These are phyloP conservation scores for Drosophila imparisetae DNA, from an alignment of 2,888 invertebrate genomes.

Conservation along the genomic window DNA sequence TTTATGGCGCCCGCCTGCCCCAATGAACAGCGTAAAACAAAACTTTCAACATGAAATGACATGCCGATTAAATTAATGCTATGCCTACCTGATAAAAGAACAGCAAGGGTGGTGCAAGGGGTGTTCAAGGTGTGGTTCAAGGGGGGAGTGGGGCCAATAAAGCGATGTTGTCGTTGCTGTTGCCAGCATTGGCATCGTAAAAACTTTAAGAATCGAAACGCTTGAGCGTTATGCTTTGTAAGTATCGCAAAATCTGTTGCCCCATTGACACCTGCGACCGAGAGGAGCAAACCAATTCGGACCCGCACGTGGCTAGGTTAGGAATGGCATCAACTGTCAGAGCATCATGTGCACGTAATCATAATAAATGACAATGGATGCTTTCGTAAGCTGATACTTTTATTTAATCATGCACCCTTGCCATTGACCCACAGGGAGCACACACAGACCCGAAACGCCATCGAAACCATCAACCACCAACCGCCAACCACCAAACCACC, in stretches of 20 bases:
- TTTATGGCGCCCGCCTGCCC: slow-evolving; percentile 36
- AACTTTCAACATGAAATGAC: slow-evolving; percentile 73
- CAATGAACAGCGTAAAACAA: slow-evolving; percentile 50
- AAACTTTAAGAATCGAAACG: slow-evolving; percentile 54
- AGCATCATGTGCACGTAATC: slow-evolving; percentile 65
- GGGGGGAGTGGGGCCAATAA: slow-evolving; percentile 19
- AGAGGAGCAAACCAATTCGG: not conserved
- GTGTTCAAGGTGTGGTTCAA: too few species aligned
- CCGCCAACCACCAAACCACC: not conserved
- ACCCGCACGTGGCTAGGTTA: slow-evolving; percentile 19
- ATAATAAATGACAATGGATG: slow-evolving; percentile 66
- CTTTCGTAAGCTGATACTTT: slow-evolving; percentile 59
- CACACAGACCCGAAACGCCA: not conserved
- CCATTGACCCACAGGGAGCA: slow-evolving; percentile 34
- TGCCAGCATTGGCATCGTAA: slow-evolving; percentile 36
- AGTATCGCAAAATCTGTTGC: slow-evolving; percentile 42
- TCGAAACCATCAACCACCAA: not conserved
- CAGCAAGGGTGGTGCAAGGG: too few species aligned
- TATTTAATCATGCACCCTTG: slow-evolving; percentile 58
- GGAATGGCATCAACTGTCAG: slow-evolving; percentile 54
- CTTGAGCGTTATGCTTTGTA: slow-evolving; percentile 12
- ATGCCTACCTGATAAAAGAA: slow-evolving; percentile 19
- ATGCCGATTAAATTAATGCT: slow-evolving; percentile 75
- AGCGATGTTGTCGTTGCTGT: slow-evolving; percentile 8
- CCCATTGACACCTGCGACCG: slow-evolving; percentile 48